phyloP scores from a whole-genome alignment of 2,888 invertebrate genomes.

The Smittia aterrima region DNA sequence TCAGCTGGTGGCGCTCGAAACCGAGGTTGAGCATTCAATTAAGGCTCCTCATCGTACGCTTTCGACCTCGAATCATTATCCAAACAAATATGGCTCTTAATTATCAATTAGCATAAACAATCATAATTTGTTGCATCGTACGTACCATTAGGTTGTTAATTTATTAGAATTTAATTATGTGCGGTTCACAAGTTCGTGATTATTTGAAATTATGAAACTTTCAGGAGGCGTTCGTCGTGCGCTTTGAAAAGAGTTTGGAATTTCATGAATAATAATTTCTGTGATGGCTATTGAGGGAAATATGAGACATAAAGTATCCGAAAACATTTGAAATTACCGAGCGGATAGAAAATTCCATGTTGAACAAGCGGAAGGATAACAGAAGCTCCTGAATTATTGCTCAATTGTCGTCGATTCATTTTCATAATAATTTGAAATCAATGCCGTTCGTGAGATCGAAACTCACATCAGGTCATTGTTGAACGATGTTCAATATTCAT shows the following conservation, averaged over 20 bases:
- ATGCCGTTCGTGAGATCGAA: not conserved
- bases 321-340: not conserved
- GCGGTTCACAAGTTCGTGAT: not conserved
- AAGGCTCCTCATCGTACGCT: too few relatives aligned
- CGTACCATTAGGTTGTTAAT: not conserved
- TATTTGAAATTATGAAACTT: not conserved
- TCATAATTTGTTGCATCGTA: conserved; percentile 7
- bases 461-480: not conserved
- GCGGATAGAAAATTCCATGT: not conserved
- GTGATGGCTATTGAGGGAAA: not conserved
- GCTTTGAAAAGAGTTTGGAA: not conserved
- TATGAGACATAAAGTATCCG: not conserved
- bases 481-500: not conserved
- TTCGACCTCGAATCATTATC: too few relatives aligned
- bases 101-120: conserved; percentile 32
- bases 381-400: conserved; percentile 4
- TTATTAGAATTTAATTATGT: conserved; percentile 1
- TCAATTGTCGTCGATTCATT: not conserved
- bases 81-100: not conserved
- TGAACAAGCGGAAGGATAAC: not conserved
- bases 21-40: too few relatives aligned
- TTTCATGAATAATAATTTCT: not conserved
- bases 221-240: not conserved
- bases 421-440: conserved; percentile 18
- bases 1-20: too few relatives aligned